Percentiles rank a stretch among this genome's conserved stretches.
phyloP scores from a whole-genome alignment of 2,797 vertebrate species.

The Dallia pectoralis region DNA sequence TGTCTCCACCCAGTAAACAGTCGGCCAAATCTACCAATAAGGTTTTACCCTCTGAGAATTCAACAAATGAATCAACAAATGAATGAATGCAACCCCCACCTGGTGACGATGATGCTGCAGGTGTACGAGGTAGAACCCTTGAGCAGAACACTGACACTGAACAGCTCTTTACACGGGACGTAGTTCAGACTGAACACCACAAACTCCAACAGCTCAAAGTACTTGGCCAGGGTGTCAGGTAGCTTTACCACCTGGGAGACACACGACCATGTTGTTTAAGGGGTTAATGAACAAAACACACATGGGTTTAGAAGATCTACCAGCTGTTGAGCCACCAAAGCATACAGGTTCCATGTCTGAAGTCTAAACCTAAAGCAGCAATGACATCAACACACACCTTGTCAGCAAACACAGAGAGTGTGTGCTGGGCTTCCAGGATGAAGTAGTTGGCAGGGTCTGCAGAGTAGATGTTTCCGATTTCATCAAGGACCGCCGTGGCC shows the following conservation, averaged over 20 bases:
- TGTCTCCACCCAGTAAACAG: no score
- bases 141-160: constrained; percentile 94
- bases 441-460: constrained; percentile 96
- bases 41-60: no score
- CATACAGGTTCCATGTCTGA: no score
- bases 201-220: constrained; percentile 96
- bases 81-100: no score
- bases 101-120: constrained; percentile 89
- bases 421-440: constrained; percentile 95
- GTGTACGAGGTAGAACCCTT: constrained; percentile 89
- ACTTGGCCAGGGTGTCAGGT: constrained; percentile 90
- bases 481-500: constrained; percentile 90
- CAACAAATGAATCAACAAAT: no score
- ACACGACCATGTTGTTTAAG: no score
- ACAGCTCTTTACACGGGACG: constrained; percentile 97
- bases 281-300: no score
- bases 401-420: constrained; percentile 93
- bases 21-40: no score
- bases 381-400: constrained; percentile 68
- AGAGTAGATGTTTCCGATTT: constrained; percentile 91
- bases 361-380: no score
- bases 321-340: no score
- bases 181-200: constrained; percentile 97
- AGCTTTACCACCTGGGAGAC: constrained; percentile 60
- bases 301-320: no score